Percentiles rank a stretch among this genome's conserved stretches.
phyloP scores from a whole-genome alignment of 2,113 vertebrate genomes.

The Petroica traversi region DNA sequence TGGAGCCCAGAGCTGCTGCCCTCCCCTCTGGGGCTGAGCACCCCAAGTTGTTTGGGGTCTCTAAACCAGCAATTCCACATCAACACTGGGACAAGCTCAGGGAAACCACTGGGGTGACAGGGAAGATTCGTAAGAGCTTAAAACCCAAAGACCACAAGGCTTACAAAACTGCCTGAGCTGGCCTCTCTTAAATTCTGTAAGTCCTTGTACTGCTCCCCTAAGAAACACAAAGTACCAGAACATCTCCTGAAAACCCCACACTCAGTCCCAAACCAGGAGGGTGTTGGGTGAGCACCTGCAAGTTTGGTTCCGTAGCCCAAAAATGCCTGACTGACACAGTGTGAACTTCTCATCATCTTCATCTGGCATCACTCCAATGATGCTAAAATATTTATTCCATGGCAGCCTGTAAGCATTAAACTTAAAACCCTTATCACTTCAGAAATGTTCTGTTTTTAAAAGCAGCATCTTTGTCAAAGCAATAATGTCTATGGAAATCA shows the following conservation, averaged over 20 bases:
- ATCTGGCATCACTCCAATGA: neutral
- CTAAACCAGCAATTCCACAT: neutral
- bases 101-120: neutral
- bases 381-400: neutral
- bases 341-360: neutral
- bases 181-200: neutral
- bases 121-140: neutral
- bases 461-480: slow-evolving; percentile 29
- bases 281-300: neutral
- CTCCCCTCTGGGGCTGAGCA: neutral
- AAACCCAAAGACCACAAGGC: neutral
- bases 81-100: rapidly evolving
- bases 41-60: too few relatives aligned
- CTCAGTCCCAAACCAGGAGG: neutral
- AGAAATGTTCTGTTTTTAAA: neutral
- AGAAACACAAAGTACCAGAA: neutral
- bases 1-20: neutral
- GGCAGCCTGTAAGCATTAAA: neutral
- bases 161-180: neutral
- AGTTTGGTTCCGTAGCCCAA: neutral
- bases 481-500: slow-evolving; percentile 10
- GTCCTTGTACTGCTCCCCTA: neutral
- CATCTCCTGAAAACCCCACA: neutral
- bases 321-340: neutral
- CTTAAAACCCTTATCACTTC: neutral